Evolutionary conservation across 2,888 invertebrate species (phyloP), one percentile per base, ranked within the genome.

Genomic region (Syrista parreyssii): DNA sequence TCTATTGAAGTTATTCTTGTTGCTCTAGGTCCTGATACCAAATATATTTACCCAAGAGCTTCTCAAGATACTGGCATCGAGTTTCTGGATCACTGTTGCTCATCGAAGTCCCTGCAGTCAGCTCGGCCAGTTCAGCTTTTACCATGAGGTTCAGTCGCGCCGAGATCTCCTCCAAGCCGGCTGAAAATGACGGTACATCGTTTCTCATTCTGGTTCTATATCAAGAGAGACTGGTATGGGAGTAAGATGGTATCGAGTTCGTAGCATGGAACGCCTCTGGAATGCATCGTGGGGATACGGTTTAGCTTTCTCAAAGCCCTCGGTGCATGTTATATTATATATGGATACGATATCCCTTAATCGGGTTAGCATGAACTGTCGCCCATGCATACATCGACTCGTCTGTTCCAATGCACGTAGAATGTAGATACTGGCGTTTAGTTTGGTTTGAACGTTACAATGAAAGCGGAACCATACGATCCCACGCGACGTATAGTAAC

Each of bases 111-210:
- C 87, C 91, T 81, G 89, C 92, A 88, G 86, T 92, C 82, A 92
- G 90, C 83, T 92, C 92, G 79, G 92, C 92, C 83, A 92, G 90
- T 84, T 93, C 93, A 74, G 92, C 90, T 78, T 93, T 92, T 74
- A 93, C 92, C 95, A 95, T 95, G 82, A 95, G 91, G 88, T 94
- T 95, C 89, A 95, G 92, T 89, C 94, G 94, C 74, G 95, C 94
- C 84, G 95, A 95, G 86, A 95, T 92, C 90, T 95, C 95, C 90
- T 95, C 95, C 84, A 95, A 94, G 91, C 95, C 95, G 94, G 94
- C 88, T 93, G 92, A 76, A 88, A 87, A 73, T 31, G 76, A 84
- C 79, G 81, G 33, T 71, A 23, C 55, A 71, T 71, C 71, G 12
- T 71, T 71, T 31, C 32, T 71, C 71, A 33, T 71, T 71, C 31